These are phyloP conservation scores for Pseudochaenichthys georgianus DNA, from an alignment of 2,797 vertebrate genomes.

Conservation along the genomic window DNA sequence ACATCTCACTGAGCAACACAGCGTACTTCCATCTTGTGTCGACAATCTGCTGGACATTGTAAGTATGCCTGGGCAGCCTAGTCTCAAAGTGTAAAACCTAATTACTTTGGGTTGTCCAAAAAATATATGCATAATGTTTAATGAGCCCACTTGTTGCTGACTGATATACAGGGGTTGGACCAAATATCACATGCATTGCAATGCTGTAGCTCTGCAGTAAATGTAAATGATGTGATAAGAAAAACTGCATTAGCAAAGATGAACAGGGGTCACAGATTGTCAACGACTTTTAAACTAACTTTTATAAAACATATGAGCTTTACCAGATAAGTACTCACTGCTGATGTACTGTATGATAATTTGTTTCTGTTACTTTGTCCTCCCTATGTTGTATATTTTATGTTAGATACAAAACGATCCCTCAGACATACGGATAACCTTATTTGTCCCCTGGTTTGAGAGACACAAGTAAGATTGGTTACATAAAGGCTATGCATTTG, in stretches of 20 bases:
- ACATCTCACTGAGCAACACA: slow-evolving; percentile 87
- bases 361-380: neutral
- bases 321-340: neutral
- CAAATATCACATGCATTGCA: neutral
- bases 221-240: neutral
- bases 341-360: neutral
- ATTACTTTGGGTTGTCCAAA: slow-evolving; percentile 5
- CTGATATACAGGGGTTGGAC: neutral
- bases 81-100: neutral
- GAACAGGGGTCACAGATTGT: slow-evolving; percentile 9
- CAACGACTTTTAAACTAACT: neutral
- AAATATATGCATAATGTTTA: slow-evolving; percentile 14
- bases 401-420: neutral
- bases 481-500: neutral
- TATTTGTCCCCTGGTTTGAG: neutral
- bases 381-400: neutral
- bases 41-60: slow-evolving; percentile 87
- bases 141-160: slow-evolving; percentile 31
- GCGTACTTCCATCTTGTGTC: slow-evolving; percentile 86
- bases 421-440: neutral
- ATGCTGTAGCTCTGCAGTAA: neutral
- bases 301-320: neutral
- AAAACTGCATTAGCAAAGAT: slow-evolving; percentile 20
- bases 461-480: neutral
- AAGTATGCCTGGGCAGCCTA: slow-evolving; percentile 60